Base-by-base conservation (phyloP, 2,888 invertebrate species). In the Nebria salina region DNA sequence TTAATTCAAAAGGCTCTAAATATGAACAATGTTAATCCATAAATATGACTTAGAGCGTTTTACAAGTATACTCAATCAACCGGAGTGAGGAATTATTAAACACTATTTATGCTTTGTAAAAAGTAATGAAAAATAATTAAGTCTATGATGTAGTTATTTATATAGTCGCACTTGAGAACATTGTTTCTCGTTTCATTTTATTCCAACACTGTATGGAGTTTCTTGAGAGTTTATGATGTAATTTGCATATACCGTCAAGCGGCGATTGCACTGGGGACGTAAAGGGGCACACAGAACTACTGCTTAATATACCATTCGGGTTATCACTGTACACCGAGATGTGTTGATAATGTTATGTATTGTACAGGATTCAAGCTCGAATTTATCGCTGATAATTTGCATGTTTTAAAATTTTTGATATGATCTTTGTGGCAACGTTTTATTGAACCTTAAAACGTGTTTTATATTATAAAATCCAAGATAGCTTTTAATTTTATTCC, bases 231-330 rank as follows among this genome's bases (percentile, higher is more conserved):
- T 54, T 54, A 54, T 54, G 54, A 54, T 54, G 54, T 54, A 11
- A 54, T 54, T 54, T 54, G 54, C 54, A 54, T 54, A 54, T 54
- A 11, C 54, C 54, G 54, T 54, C 2, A 54, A 13, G 54, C 54
- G 54, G 54, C 54, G 54, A 54, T 54, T 54, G 54, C 54, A 54
- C 54, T 54, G 2, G 54, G 54, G 54, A 54, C 54, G 54, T 7
- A 54, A 54, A 54, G 54, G 54, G 54, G 54, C 54, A 54, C 54
- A 54, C 54, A 54, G 54, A 54, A 54, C 54, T 54, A 54, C 54
- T 54, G 54, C 54, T 54, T 54, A 6, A 54, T 54, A 54, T 54
- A 54, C 54, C 54, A 54, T 54, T 54, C 54, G 54, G 54, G 54
- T 54, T 54, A 54, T 54, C 54, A 54, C 54, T 54, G 54, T 54